Evolutionary conservation across 2,888 invertebrate species (phyloP).

Genomic region (Romanomermis culicivorax): DNA sequence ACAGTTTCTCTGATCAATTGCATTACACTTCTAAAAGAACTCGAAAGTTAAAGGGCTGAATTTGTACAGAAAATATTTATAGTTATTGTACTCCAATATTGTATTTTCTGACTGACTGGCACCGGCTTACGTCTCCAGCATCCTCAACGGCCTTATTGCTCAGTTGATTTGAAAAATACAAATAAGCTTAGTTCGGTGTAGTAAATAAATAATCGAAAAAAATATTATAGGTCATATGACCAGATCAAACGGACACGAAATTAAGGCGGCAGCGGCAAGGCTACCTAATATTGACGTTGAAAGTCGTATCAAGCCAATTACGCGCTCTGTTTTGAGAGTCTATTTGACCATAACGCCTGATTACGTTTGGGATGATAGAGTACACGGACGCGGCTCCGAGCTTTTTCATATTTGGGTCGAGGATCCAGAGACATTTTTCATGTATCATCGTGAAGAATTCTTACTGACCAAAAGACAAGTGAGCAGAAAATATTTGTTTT

Average conservation of each 20-base stretch:
- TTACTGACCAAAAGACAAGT: constrained; percentile 58
- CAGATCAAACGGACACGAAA: constrained; percentile 38
- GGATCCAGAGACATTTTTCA: constrained; percentile 73
- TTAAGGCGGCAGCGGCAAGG: constrained; percentile 62
- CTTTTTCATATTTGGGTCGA: constrained; percentile 96
- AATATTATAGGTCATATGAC: constrained; percentile 18
- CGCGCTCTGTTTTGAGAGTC: constrained; percentile 37
- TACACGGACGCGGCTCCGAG: constrained; percentile 67
- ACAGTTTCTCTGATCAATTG: too few relatives aligned
- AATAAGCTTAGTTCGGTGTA: too few relatives aligned
- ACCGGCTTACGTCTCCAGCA: too few relatives aligned
- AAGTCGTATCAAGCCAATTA: constrained; percentile 75
- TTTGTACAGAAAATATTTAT: too few relatives aligned
- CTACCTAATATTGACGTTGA: constrained; percentile 64
- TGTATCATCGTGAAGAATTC: constrained; percentile 87
- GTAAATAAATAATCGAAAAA: too few relatives aligned
- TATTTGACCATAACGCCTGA: constrained; percentile 38
- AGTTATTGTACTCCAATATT: too few relatives aligned
- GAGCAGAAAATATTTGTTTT: neutral
- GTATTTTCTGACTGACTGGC: too few relatives aligned
- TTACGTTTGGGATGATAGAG: constrained; percentile 32
- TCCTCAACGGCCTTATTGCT: too few relatives aligned
- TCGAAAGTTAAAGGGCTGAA: too few relatives aligned
- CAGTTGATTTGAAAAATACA: too few relatives aligned
- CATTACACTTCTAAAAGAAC: too few relatives aligned